These are phyloP conservation scores for Champsocephalus gunnari DNA, from an alignment of 2,797 vertebrate genomes.

Conservation along the genomic window DNA sequence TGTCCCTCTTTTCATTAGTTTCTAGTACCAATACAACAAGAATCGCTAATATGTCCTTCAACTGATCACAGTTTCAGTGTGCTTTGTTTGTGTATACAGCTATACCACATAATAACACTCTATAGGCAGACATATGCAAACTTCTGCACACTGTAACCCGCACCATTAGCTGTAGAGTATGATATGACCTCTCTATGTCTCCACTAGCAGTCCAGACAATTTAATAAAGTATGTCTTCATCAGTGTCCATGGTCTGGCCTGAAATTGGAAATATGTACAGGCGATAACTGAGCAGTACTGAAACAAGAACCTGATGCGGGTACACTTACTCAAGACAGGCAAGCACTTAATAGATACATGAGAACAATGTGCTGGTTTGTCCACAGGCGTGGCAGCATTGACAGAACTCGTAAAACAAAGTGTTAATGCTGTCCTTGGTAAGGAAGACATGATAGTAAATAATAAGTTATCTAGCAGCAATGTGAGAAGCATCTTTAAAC, in stretches of 20 bases:
- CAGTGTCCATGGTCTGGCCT: slow-evolving; percentile 25
- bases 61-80: slow-evolving; percentile 30
- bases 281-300: slow-evolving; percentile 42
- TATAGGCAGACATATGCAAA: slow-evolving; percentile 27
- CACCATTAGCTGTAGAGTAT: slow-evolving; percentile 43
- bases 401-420: slow-evolving; percentile 70
- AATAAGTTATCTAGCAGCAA: slow-evolving; percentile 46
- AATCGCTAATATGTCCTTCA: slow-evolving; percentile 14
- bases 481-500: slow-evolving; percentile 42
- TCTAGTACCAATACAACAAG: not conserved
- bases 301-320: slow-evolving; percentile 36
- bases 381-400: slow-evolving; percentile 52
- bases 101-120: not conserved
- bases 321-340: slow-evolving; percentile 41
- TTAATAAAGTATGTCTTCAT: slow-evolving; percentile 48
- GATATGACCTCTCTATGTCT: slow-evolving; percentile 61
- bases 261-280: slow-evolving; percentile 59
- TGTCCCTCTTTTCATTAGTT: slow-evolving; percentile 15
- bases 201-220: slow-evolving; percentile 12
- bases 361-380: slow-evolving; percentile 61
- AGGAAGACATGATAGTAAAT: slow-evolving; percentile 64
- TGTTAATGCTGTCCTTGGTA: slow-evolving; percentile 59
- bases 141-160: slow-evolving; percentile 34
- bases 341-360: slow-evolving; percentile 64
- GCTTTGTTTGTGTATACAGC: slow-evolving; percentile 37